Conservation (phyloP, 2,113 vertebrate genomes). For the Psophia crepitans region DNA sequence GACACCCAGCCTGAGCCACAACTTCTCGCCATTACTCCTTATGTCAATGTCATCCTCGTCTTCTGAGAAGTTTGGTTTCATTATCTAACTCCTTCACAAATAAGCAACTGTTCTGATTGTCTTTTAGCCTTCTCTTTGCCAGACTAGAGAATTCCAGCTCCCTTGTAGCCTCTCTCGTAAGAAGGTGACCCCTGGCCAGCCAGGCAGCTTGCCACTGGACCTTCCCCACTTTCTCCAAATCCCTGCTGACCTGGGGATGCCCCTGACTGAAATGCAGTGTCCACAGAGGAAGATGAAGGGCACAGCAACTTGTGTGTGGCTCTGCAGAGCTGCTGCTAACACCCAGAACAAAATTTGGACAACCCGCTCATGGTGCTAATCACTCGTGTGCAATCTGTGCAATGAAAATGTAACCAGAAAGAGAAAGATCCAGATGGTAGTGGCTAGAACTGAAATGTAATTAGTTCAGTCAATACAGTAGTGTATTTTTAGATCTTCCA, state of each 20-base stretch:
- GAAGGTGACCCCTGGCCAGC: background rate
- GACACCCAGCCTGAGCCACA: background rate
- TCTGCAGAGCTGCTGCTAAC: conserved; percentile 6
- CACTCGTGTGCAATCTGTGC: background rate
- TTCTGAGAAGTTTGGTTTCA: background rate
- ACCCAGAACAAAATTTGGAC: conserved; percentile 33
- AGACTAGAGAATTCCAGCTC: background rate
- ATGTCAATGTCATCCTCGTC: background rate
- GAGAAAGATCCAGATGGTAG: background rate
- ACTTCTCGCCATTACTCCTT: background rate
- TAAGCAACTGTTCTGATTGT: background rate
- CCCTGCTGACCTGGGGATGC: background rate
- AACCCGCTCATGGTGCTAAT: background rate
- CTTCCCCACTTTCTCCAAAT: background rate
- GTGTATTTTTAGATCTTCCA: conserved; percentile 10
- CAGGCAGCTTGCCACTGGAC: background rate
- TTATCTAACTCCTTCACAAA: background rate
- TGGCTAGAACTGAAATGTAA: conserved; percentile 17
- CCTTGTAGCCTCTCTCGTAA: background rate
- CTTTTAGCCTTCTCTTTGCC: background rate
- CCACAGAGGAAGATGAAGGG: background rate
- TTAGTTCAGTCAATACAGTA: background rate
- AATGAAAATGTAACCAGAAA: background rate
- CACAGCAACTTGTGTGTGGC: background rate
- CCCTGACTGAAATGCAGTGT: accelerated